phyloP scores from a whole-genome alignment of 53 echinoderm and acorn worm genomes.

The Paracentrotus lividus region DNA sequence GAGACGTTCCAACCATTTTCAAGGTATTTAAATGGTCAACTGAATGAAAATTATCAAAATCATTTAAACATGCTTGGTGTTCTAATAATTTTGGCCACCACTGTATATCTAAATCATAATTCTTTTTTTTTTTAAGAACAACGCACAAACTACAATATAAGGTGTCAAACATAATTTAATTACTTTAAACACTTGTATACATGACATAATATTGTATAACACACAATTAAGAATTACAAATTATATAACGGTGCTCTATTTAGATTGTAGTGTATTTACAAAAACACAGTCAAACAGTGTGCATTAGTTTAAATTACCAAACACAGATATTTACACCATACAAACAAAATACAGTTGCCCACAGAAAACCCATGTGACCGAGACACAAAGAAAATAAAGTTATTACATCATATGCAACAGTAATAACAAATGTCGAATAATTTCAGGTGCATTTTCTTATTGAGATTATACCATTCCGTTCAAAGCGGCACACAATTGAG shows the following conservation, averaged over 20 bases:
- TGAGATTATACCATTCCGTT: too few species aligned
- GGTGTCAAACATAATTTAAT: conserved; percentile 44
- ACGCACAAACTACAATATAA: too few species aligned
- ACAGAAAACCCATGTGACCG: neutral
- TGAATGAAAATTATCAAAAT: too few species aligned
- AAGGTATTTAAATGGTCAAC: too few species aligned
- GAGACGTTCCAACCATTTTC: too few species aligned
- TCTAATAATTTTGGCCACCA: too few species aligned
- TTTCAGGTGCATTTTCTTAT: neutral
- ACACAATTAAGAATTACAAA: neutral
- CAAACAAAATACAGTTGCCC: neutral
- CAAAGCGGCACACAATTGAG: too few species aligned
- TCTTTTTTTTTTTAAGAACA: too few species aligned
- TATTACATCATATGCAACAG: neutral
- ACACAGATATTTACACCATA: conserved; percentile 13
- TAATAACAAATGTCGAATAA: neutral
- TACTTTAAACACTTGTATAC: neutral
- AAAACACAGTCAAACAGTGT: conserved; percentile 31
- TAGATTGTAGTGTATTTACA: conserved; percentile 3
- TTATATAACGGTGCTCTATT: neutral
- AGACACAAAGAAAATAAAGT: neutral
- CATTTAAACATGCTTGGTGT: too few species aligned
- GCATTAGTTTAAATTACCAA: neutral
- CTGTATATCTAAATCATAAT: too few species aligned
- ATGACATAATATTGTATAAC: neutral